Evolutionary conservation across 2,113 vertebrate genomes (phyloP).

Genomic region (Elephantulus edwardii): DNA sequence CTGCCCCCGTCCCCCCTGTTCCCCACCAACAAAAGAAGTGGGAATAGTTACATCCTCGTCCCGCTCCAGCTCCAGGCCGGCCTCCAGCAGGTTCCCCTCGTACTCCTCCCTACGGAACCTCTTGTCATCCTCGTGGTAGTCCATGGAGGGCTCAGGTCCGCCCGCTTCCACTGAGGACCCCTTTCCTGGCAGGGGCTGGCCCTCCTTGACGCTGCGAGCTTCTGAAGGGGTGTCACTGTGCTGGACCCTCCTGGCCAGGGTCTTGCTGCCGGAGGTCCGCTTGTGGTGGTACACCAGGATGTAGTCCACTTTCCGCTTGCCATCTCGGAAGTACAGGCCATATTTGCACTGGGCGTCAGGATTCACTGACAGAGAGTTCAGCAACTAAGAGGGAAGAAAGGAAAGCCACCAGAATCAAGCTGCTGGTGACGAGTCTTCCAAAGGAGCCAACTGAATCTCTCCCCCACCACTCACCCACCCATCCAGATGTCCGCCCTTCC

Average conservation of each 20-base stretch:
- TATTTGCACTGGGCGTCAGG: slow-evolving; percentile 82
- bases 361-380: slow-evolving; percentile 86
- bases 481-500: no score
- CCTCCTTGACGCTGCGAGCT: slow-evolving; percentile 78
- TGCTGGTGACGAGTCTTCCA: rapidly evolving
- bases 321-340: slow-evolving; percentile 92
- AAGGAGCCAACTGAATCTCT: background rate
- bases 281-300: slow-evolving; percentile 93
- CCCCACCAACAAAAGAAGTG: rapidly evolving
- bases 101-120: slow-evolving; percentile 91
- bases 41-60: slow-evolving; percentile 90
- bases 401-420: rapidly evolving
- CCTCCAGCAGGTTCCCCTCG: slow-evolving; percentile 92
- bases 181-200: slow-evolving; percentile 80
- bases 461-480: no score
- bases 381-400: slow-evolving; percentile 79
- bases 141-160: slow-evolving; percentile 80
- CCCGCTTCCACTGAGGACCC: slow-evolving; percentile 83
- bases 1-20: rapidly evolving
- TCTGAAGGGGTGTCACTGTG: slow-evolving; percentile 82
- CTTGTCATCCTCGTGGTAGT: slow-evolving; percentile 92
- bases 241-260: slow-evolving; percentile 74
- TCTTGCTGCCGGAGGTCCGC: slow-evolving; percentile 80
- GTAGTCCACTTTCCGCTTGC: slow-evolving; percentile 92
- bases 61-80: slow-evolving; percentile 93